Evolutionary conservation across 2,797 vertebrate genomes (phyloP).

Genomic region (Molossus molossus): DNA sequence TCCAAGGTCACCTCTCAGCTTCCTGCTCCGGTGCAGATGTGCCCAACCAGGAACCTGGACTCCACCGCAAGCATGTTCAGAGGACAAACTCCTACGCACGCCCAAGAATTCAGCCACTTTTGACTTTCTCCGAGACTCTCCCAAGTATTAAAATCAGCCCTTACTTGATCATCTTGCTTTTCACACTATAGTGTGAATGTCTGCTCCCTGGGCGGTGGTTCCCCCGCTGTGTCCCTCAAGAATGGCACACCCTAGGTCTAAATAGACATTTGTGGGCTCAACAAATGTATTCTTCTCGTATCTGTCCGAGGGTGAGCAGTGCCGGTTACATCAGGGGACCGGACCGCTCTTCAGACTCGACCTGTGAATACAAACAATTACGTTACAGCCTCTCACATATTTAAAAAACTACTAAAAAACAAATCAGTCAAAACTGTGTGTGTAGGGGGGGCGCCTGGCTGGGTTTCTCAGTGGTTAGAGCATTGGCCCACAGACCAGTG

Average conservation of each 20-base stretch:
- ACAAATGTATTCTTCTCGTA: rapidly evolving
- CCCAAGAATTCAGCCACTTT: too few relatives aligned
- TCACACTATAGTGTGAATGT: not conserved
- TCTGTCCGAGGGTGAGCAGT: not conserved
- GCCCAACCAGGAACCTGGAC: too few relatives aligned
- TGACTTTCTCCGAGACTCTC: too few relatives aligned
- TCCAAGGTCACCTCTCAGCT: too few relatives aligned
- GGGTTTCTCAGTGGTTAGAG: too few relatives aligned
- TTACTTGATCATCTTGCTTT: not conserved
- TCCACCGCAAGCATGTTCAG: rapidly evolving
- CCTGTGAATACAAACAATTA: not conserved
- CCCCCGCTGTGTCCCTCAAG: rapidly evolving
- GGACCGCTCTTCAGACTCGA: not conserved
- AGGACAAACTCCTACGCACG: not conserved
- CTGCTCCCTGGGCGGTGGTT: not conserved
- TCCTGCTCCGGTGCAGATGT: too few relatives aligned
- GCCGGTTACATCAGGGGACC: not conserved
- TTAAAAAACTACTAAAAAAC: not conserved
- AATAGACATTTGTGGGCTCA: not conserved
- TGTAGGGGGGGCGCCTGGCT: too few relatives aligned
- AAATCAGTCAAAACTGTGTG: not conserved
- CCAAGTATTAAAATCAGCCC: not conserved
- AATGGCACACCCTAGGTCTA: not conserved
- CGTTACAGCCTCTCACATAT: not conserved
- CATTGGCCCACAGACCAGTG: too few relatives aligned